Percentiles rank a stretch among this genome's conserved stretches.
Conservation (phyloP, 2,113 vertebrate genomes). For the Seriola dumerili region DNA sequence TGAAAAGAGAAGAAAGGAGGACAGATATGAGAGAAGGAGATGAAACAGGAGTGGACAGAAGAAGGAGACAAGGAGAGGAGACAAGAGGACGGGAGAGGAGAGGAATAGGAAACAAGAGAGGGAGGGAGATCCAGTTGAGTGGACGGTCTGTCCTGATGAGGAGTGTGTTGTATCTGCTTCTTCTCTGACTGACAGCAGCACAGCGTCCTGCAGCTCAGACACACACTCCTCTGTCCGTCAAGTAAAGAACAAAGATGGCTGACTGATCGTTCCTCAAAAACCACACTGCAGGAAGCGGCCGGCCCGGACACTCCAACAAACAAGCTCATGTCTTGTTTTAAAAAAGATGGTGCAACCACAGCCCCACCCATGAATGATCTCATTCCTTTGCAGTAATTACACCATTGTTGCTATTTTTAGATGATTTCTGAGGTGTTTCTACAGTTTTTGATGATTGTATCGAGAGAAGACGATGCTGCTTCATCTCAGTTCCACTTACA, state of each 20-base stretch:
- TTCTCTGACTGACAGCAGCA: neutral
- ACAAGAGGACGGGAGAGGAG: too few relatives aligned
- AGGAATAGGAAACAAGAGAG: too few relatives aligned
- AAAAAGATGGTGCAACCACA: too few relatives aligned
- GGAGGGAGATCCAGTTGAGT: neutral
- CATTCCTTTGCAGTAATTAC: conserved; percentile 1
- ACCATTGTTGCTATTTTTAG: conserved; percentile 37
- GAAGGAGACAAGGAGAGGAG: neutral
- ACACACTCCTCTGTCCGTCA: neutral
- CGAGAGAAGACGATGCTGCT: neutral
- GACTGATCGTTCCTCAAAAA: too few relatives aligned
- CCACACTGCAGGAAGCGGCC: too few relatives aligned
- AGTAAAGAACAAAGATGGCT: too few relatives aligned
- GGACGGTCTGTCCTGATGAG: neutral
- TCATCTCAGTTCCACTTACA: conserved; percentile 5
- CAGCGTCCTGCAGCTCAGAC: conserved; percentile 12
- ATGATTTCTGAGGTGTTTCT: conserved; percentile 10
- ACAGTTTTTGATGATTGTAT: neutral
- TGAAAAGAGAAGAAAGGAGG: neutral
- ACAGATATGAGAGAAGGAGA: too few relatives aligned
- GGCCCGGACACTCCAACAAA: too few relatives aligned
- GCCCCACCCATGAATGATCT: conserved; percentile 1
- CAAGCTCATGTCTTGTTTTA: too few relatives aligned
- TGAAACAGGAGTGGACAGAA: neutral
- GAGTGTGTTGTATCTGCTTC: neutral